Base-by-base conservation (phyloP, 30 jellyfish, hydroid and myxozoan species). In the Cassiopea xamachana region DNA sequence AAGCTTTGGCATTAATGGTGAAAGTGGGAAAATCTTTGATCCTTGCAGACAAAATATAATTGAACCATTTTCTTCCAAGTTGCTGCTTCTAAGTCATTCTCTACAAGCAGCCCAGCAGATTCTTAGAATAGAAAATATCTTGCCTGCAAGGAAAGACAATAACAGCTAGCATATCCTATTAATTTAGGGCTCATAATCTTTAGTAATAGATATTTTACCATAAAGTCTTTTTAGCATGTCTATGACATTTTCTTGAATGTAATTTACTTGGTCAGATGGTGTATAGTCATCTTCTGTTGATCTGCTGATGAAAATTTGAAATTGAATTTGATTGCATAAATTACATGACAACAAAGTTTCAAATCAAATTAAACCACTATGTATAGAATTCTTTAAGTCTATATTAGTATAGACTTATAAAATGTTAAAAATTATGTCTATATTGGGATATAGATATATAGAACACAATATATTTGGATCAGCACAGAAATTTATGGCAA, bases 271-370 rank as follows among this genome's bases (percentile, higher is more conserved):
- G 59, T 91, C 97, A 62, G 89, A 74, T 19, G 99, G 99, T 10
- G 98, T 91, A 71, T 91, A 95, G 46, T 95, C 98, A 83, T 95
- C 99, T 68, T 67, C 91, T 0, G 99, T 77, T 49, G 99, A 95
- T 88, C 99, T 95, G 55, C 17, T 74, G 51, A 14, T 9, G 14
- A 27, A 78, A 27, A 27, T 27, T 27, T 27, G 39, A 27, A 27
- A 27, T 27, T 27, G 39, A 27, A 27, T 27, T 27, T 27, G 39
- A 27, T 27, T 27, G 39, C 39, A 27, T 27, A 27, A 27, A 27
- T 27, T 27, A 27, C 39, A 27, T 27, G 39, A 27, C 39, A 27
- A 27, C 39, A 27, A 27, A 27, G 39, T 27, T 27, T 27, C 39
- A 27, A 27, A 27, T 27, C 39, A 27, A 27, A 27, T 27, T 27